Conservation (phyloP, 2,113 vertebrate genomes). For the Leucopsar rothschildi region DNA sequence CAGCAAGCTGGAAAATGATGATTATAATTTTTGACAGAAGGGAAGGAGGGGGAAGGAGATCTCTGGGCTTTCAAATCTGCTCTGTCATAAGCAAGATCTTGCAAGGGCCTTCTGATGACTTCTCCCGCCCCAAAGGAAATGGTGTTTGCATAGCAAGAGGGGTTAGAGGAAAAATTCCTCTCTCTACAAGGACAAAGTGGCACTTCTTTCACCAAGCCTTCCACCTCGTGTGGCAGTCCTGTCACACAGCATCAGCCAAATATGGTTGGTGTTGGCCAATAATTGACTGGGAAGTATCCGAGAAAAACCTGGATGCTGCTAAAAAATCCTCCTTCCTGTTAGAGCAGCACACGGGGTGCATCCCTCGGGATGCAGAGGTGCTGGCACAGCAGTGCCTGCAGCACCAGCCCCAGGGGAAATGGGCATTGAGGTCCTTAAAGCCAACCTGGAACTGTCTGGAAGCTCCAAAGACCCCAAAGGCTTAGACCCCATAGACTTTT, state of each 20-base stretch:
- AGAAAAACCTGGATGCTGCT: not conserved
- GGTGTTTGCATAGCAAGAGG: slow-evolving; percentile 28
- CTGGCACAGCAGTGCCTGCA: not conserved
- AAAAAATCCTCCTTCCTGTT: not conserved
- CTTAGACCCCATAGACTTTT: not conserved
- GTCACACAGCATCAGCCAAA: not conserved
- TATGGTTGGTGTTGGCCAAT: not conserved
- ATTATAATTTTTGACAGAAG: slow-evolving; percentile 71
- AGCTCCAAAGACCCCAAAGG: not conserved
- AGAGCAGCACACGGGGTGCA: accelerated
- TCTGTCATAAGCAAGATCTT: slow-evolving; percentile 64
- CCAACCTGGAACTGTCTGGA: not conserved
- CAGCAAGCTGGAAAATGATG: slow-evolving; percentile 71
- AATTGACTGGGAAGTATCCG: not conserved
- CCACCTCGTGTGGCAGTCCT: not conserved
- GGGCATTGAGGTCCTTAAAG: not conserved
- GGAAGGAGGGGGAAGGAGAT: slow-evolving; percentile 49
- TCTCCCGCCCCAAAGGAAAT: slow-evolving; percentile 41
- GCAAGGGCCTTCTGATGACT: slow-evolving; percentile 22
- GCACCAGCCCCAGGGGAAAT: accelerated
- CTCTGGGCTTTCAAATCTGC: slow-evolving; percentile 61
- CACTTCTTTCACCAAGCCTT: not conserved
- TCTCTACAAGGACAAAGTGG: not conserved
- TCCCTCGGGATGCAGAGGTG: accelerated
- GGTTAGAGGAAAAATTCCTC: not conserved